These are phyloP conservation scores for Lepus timidus DNA, from an alignment of 2,113 vertebrate species.

Conservation along the genomic window DNA sequence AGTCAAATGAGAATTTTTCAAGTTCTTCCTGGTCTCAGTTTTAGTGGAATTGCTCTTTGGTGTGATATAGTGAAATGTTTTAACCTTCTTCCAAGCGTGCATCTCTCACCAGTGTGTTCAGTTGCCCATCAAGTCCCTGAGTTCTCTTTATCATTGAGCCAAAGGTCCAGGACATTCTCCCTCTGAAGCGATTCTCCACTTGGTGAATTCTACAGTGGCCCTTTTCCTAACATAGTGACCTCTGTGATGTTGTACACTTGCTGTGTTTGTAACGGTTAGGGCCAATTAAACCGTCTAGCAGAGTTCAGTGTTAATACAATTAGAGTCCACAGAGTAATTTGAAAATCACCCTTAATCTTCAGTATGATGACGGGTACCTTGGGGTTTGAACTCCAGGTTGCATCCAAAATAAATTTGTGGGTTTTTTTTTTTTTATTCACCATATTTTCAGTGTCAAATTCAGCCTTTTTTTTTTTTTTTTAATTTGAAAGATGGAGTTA, in stretches of 20 bases:
- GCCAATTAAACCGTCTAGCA: neutral
- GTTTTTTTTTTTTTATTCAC: neutral
- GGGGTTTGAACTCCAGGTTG: neutral
- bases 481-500: no score
- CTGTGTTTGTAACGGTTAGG: slow-evolving; percentile 35
- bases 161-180: neutral
- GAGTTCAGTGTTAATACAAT: neutral
- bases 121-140: neutral
- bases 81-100: neutral
- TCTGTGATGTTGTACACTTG: slow-evolving; percentile 36
- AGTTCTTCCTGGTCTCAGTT: neutral
- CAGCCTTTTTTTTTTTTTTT: neutral
- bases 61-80: neutral
- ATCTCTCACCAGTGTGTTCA: neutral
- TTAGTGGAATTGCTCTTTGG: neutral
- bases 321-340: neutral
- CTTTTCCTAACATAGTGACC: slow-evolving; percentile 39
- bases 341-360: slow-evolving; percentile 14
- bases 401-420: slow-evolving; percentile 18
- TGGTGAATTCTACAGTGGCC: slow-evolving; percentile 29
- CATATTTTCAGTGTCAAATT: slow-evolving; percentile 6
- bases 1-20: slow-evolving; percentile 36
- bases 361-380: neutral
- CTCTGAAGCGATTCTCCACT: neutral
- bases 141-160: slow-evolving; percentile 20